phyloP scores from a whole-genome alignment of 2,888 invertebrate species.

The Notodonta dromedarius region DNA sequence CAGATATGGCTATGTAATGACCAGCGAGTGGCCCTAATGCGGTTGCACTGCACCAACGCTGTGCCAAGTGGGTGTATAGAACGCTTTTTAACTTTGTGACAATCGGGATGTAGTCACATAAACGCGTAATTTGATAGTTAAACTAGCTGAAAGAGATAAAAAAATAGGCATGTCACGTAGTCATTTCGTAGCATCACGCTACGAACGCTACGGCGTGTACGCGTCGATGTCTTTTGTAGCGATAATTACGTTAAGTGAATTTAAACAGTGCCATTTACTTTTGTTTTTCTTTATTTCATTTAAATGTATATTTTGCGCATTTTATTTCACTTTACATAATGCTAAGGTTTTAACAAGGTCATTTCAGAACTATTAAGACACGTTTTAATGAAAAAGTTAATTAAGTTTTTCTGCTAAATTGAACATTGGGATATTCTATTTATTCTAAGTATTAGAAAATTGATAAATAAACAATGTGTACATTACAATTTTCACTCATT shows the following conservation, averaged over 20 bases:
- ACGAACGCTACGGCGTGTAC: slow-evolving; percentile 10
- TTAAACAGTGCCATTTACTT: neutral
- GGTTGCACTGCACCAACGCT: neutral
- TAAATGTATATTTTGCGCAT: neutral
- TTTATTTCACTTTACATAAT: slow-evolving; percentile 6
- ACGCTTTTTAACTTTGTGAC: neutral
- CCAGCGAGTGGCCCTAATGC: neutral
- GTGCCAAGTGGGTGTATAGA: neutral
- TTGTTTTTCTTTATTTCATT: neutral
- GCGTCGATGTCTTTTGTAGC: slow-evolving; percentile 50
- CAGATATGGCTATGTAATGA: neutral
- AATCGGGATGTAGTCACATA: no score
- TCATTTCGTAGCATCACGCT: slow-evolving; percentile 28
- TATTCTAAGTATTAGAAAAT: slow-evolving; percentile 3
- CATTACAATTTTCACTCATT: neutral
- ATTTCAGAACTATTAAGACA: slow-evolving; percentile 7
- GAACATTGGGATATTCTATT: neutral
- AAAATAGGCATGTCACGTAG: slow-evolving; percentile 12
- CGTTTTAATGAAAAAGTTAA: slow-evolving; percentile 5
- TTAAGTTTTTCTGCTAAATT: slow-evolving; percentile 5
- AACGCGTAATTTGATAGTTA: neutral
- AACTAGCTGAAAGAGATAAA: neutral
- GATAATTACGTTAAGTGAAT: neutral
- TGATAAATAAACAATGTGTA: neutral
- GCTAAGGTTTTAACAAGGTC: slow-evolving; percentile 1